These are phyloP conservation scores for Pseudomyrmex concolor DNA, from an alignment of 1,140 invertebrate species.

Conservation along the genomic window DNA sequence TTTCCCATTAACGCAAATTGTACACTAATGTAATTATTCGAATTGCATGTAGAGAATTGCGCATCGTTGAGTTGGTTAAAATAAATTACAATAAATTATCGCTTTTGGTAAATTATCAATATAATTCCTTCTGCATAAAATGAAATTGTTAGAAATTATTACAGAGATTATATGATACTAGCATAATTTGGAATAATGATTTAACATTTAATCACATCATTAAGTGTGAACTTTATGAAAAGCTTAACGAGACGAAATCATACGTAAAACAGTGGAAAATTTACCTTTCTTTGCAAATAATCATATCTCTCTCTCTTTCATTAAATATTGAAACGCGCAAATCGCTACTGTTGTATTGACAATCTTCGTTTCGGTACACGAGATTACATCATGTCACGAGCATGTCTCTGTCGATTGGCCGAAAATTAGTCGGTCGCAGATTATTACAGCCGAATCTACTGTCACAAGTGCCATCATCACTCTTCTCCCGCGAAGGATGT, in stretches of 20 bases:
- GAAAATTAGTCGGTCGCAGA: slow-evolving; percentile 56
- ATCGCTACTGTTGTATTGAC: slow-evolving; percentile 61
- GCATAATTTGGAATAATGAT: not conserved
- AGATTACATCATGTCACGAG: slow-evolving; percentile 68
- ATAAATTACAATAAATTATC: slow-evolving; percentile 43
- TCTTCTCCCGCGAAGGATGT: slow-evolving; percentile 26
- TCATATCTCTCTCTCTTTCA: not conserved
- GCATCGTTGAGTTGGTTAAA: slow-evolving; percentile 27
- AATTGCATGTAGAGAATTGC: slow-evolving; percentile 10
- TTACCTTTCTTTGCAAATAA: slow-evolving; percentile 2
- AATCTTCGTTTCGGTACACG: slow-evolving; percentile 66
- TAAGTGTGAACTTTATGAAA: not conserved
- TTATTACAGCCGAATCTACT: slow-evolving; percentile 56
- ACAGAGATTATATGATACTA: slow-evolving; percentile 13
- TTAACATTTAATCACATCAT: slow-evolving; percentile 29
- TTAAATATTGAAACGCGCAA: slow-evolving; percentile 20
- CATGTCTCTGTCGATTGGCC: slow-evolving; percentile 65
- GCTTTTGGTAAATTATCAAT: slow-evolving; percentile 8
- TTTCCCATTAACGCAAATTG: slow-evolving; percentile 40
- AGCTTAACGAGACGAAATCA: slow-evolving; percentile 3
- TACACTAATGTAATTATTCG: not conserved
- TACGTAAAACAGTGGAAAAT: not conserved
- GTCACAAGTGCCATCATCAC: slow-evolving; percentile 17
- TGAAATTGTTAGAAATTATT: slow-evolving; percentile 36
- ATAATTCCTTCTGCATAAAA: not conserved